These are phyloP conservation scores for Chrysolina americana DNA, from an alignment of 2,888 invertebrate genomes.

Conservation along the genomic window DNA sequence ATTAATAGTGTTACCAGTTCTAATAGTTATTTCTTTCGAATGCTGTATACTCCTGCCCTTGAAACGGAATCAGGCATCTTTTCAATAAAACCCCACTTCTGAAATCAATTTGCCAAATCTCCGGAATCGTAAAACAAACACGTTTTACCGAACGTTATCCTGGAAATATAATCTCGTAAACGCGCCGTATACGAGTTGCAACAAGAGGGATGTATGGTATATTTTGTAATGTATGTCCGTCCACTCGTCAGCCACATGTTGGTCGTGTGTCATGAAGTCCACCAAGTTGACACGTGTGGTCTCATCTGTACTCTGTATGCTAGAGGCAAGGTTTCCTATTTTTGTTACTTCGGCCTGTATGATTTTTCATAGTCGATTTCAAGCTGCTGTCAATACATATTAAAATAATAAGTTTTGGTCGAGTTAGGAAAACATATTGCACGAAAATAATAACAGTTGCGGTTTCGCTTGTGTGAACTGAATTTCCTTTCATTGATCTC, in stretches of 20 bases:
- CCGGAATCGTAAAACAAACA: slow-evolving; percentile 32
- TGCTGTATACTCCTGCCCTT: too few relatives aligned
- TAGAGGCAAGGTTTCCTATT: slow-evolving; percentile 51
- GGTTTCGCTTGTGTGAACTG: too few relatives aligned
- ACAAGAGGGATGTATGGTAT: slow-evolving; percentile 30
- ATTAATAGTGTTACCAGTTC: too few relatives aligned
- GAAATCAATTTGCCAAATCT: slow-evolving; percentile 38
- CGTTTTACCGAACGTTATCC: slow-evolving; percentile 29
- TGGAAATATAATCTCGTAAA: slow-evolving; percentile 46
- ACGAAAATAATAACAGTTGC: too few relatives aligned
- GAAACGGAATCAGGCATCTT: not conserved
- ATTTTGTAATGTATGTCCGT: slow-evolving; percentile 38
- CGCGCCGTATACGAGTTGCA: slow-evolving; percentile 26
- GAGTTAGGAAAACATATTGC: not conserved
- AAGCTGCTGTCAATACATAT: not conserved
- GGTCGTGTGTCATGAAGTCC: slow-evolving; percentile 67
- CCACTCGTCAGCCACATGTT: slow-evolving; percentile 62
- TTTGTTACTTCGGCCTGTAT: slow-evolving; percentile 45
- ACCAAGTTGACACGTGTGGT: slow-evolving; percentile 64
- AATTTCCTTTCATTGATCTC: too few relatives aligned
- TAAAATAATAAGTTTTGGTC: not conserved
- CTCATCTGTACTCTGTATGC: slow-evolving; percentile 57
- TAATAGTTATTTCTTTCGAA: too few relatives aligned
- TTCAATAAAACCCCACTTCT: not conserved
- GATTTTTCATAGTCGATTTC: slow-evolving; percentile 1